Evolutionary conservation across 2,888 invertebrate genomes (phyloP).

Genomic region (Caprella mutica): DNA sequence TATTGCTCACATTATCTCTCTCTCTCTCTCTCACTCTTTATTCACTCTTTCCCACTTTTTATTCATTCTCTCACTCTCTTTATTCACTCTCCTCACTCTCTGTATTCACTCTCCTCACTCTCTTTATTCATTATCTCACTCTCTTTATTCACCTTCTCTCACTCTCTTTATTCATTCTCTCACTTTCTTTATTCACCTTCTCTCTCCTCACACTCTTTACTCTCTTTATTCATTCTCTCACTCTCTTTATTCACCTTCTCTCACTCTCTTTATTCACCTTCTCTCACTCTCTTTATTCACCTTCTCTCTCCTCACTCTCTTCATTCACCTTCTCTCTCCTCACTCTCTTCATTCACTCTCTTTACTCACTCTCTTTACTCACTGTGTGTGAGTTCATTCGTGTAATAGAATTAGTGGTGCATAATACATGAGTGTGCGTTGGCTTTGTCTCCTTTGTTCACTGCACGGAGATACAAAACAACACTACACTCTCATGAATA

Average conservation of each 20-base stretch:
- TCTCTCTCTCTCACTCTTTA: not conserved
- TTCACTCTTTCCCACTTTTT: constrained; percentile 9
- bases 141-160: not conserved
- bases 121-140: constrained; percentile 10
- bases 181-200: not conserved
- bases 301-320: not conserved
- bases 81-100: not conserved
- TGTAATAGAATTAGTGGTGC: too few relatives aligned
- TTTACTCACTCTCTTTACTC: too few relatives aligned
- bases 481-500: too few relatives aligned
- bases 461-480: too few relatives aligned
- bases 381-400: too few relatives aligned
- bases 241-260: too few relatives aligned
- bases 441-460: not conserved
- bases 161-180: not conserved
- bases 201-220: too few relatives aligned
- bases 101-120: constrained; percentile 3
- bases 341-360: too few relatives aligned
- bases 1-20: not conserved
- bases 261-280: too few relatives aligned
- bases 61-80: constrained; percentile 1
- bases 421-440: not conserved
- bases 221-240: not conserved
- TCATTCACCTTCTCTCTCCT: too few relatives aligned
- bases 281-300: too few relatives aligned